These are phyloP conservation scores for Ectobius pallidus DNA, from an alignment of 2,888 invertebrate species.

Conservation along the genomic window DNA sequence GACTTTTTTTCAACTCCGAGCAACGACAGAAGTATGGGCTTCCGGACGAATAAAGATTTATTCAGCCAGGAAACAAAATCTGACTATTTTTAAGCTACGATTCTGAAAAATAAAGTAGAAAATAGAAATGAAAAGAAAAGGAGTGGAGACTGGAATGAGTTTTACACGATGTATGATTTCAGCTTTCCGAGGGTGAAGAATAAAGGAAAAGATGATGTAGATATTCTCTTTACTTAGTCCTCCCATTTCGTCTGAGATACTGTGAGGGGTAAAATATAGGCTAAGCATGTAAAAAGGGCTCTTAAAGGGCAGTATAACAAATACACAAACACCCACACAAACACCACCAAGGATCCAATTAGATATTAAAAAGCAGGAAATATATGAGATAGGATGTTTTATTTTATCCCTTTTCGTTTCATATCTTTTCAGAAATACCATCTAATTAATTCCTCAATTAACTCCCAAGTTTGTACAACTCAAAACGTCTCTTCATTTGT, in stretches of 20 bases:
- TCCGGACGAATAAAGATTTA: constrained; percentile 12
- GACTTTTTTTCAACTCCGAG: not conserved
- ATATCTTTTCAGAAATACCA: not conserved
- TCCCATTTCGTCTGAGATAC: too few relatives aligned
- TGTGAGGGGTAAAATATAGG: too few relatives aligned
- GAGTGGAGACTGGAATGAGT: not conserved
- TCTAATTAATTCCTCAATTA: constrained; percentile 17
- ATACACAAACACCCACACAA: not conserved
- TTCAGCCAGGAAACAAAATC: constrained; percentile 20
- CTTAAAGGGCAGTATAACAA: too few relatives aligned
- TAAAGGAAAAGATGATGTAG: not conserved
- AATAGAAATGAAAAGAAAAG: not conserved
- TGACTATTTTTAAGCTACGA: constrained; percentile 4
- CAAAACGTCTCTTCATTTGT: not conserved
- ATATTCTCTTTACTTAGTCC: not conserved
- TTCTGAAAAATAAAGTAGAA: too few relatives aligned
- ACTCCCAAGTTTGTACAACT: not conserved
- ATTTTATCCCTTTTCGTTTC: not conserved
- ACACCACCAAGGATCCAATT: constrained; percentile 6
- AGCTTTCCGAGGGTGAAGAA: not conserved
- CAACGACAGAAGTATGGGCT: not conserved
- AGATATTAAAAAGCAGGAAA: not conserved
- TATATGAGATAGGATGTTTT: not conserved
- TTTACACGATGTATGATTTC: constrained; percentile 16
- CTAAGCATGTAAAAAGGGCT: too few relatives aligned